Conservation (phyloP, 2,797 vertebrate species). For the Gymnothorax javanicus region DNA sequence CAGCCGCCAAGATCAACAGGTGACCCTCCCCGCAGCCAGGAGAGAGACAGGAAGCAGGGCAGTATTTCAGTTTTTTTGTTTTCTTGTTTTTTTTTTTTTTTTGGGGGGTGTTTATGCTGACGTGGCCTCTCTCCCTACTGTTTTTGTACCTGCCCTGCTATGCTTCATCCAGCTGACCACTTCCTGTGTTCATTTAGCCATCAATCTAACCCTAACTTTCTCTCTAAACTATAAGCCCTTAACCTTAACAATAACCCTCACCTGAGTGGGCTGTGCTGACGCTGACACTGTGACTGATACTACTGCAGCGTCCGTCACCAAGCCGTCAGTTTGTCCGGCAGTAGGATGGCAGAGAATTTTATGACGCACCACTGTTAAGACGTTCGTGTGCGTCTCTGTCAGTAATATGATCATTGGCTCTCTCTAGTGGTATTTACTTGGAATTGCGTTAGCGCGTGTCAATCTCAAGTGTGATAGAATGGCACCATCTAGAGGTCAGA, state of each 20-base stretch:
- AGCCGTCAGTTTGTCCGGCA: not conserved
- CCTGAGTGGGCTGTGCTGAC: not conserved
- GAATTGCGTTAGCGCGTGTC: not conserved
- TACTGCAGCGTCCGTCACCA: not conserved
- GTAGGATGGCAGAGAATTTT: not conserved
- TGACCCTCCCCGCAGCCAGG: conserved; percentile 80
- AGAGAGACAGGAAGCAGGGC: conserved; percentile 81
- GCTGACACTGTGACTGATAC: not conserved
- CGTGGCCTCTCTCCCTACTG: conserved; percentile 13
- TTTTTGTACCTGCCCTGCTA: not conserved
- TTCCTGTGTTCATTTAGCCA: not conserved
- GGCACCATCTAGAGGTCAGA: conserved; percentile 24
- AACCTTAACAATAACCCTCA: too few species aligned
- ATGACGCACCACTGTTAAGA: not conserved
- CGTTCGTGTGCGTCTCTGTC: not conserved
- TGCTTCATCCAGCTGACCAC: not conserved
- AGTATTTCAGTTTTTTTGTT: conserved; percentile 33
- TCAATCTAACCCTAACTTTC: too few species aligned
- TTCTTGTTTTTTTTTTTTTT: not conserved
- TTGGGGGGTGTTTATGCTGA: not conserved
- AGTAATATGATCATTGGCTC: not conserved
- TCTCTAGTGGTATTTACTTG: not conserved
- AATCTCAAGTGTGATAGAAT: not conserved
- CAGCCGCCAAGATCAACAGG: conserved; percentile 87
- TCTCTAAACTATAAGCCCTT: too few species aligned